A percentile compares a stretch with the other conserved stretches of the same genome.
These are phyloP conservation scores for Ditylenchus weischeri DNA, from an alignment of 2,888 invertebrate genomes.

Conservation along the genomic window DNA sequence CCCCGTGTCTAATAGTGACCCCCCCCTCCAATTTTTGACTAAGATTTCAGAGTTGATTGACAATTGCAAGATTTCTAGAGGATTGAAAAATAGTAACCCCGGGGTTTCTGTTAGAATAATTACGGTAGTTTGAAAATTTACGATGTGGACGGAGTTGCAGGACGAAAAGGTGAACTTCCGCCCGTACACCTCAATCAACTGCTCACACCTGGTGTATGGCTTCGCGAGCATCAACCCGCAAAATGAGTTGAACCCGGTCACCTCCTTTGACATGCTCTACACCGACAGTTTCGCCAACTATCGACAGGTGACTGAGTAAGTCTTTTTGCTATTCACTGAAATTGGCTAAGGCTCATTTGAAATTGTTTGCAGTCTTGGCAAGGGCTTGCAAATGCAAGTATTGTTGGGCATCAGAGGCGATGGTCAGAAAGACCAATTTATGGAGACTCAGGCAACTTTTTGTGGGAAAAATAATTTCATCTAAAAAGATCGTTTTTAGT, in stretches of 20 bases:
- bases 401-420: not conserved
- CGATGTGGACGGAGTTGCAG: too few relatives aligned
- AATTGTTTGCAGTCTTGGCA: slow-evolving; percentile 1
- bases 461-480: not conserved
- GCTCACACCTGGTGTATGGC: slow-evolving; percentile 35
- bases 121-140: too few relatives aligned
- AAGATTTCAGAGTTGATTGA: too few relatives aligned
- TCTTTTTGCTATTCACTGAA: not conserved
- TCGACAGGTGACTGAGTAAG: not conserved
- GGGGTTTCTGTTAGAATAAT: too few relatives aligned
- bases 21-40: too few relatives aligned
- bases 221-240: slow-evolving; percentile 21
- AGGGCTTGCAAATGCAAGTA: not conserved
- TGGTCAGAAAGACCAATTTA: not conserved
- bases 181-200: not conserved
- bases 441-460: not conserved
- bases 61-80: too few relatives aligned
- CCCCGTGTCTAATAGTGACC: too few relatives aligned
- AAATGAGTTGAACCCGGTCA: slow-evolving; percentile 2
- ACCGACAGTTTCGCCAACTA: slow-evolving; percentile 1
- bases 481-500: not conserved
- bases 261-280: slow-evolving; percentile 15
- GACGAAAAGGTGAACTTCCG: too few relatives aligned
- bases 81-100: too few relatives aligned
- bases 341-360: not conserved